These are phyloP conservation scores for Hippopotamus amphibius DNA, from an alignment of 2,113 vertebrate species.

Conservation along the genomic window DNA sequence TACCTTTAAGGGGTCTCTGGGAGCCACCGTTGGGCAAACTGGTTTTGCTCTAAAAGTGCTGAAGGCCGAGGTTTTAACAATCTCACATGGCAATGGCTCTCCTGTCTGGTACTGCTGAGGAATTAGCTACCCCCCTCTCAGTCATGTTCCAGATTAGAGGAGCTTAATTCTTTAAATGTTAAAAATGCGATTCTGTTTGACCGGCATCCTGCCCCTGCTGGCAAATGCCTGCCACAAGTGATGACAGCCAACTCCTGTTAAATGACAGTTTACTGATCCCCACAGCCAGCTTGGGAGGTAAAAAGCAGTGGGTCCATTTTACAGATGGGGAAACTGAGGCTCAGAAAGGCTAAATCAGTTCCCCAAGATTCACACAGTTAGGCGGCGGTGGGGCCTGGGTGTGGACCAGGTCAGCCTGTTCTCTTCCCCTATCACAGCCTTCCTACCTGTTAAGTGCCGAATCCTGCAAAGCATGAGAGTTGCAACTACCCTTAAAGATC, in stretches of 20 bases:
- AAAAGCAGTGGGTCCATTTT: background rate
- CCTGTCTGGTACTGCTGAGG: background rate
- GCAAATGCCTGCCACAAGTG: background rate
- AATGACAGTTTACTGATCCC: background rate
- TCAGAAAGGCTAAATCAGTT: background rate
- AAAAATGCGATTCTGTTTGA: background rate
- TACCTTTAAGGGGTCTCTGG: background rate
- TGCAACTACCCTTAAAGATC: background rate
- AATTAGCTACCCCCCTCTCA: background rate
- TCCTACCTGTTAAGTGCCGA: accelerated
- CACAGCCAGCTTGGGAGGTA: background rate
- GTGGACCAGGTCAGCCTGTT: too few relatives aligned
- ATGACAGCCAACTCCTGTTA: too few relatives aligned
- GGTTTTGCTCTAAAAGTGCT: background rate
- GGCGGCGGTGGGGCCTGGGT: too few relatives aligned
- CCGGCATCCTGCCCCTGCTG: background rate
- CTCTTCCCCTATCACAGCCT: background rate
- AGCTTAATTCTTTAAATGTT: background rate
- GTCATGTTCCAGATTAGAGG: background rate
- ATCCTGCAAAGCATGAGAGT: too few relatives aligned
- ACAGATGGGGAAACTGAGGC: background rate
- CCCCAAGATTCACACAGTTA: background rate
- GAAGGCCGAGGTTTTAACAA: background rate
- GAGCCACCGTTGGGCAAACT: accelerated
- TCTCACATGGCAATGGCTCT: background rate